Evolutionary conservation across 2,888 invertebrate species (phyloP).

Genomic region (Psococerastis gibbosa): DNA sequence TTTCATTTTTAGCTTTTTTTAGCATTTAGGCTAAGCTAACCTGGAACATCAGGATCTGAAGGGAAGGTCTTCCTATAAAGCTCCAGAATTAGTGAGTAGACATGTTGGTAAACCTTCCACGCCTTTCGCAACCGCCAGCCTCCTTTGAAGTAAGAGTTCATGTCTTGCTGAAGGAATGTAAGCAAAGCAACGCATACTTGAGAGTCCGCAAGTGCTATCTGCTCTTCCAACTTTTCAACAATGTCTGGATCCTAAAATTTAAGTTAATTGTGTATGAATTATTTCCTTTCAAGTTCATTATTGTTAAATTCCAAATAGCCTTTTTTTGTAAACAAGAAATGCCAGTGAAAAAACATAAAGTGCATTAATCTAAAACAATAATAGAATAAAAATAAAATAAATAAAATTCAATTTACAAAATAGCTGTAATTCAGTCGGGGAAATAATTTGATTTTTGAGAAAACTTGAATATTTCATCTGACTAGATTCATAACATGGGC

Average conservation of each 20-base stretch:
- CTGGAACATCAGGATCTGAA: constrained; percentile 20
- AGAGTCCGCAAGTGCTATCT: constrained; percentile 45
- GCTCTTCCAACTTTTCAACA: constrained; percentile 36
- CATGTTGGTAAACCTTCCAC: constrained; percentile 46
- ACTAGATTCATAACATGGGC: too few species aligned
- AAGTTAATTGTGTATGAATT: constrained; percentile 4
- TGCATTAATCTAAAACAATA: too few species aligned
- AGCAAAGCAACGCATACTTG: constrained; percentile 43
- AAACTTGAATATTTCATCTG: too few species aligned
- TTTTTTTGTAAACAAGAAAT: constrained; percentile 18
- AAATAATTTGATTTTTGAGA: too few species aligned
- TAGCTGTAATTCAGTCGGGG: not conserved
- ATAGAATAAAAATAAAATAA: too few species aligned
- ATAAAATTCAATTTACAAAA: constrained; percentile 7
- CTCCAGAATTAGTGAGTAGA: constrained; percentile 35
- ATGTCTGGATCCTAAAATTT: constrained; percentile 20
- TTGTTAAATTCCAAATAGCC: too few species aligned
- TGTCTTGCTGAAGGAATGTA: constrained; percentile 39
- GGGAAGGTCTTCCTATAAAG: constrained; percentile 33
- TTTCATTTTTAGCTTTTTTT: too few species aligned
- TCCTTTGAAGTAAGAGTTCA: constrained; percentile 39
- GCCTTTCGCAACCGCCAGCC: constrained; percentile 48
- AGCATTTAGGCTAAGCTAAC: too few species aligned
- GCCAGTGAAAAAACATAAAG: too few species aligned
- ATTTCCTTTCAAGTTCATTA: not conserved